Conservation (phyloP, 2,888 invertebrate genomes). For the Eupithecia abbreviata region DNA sequence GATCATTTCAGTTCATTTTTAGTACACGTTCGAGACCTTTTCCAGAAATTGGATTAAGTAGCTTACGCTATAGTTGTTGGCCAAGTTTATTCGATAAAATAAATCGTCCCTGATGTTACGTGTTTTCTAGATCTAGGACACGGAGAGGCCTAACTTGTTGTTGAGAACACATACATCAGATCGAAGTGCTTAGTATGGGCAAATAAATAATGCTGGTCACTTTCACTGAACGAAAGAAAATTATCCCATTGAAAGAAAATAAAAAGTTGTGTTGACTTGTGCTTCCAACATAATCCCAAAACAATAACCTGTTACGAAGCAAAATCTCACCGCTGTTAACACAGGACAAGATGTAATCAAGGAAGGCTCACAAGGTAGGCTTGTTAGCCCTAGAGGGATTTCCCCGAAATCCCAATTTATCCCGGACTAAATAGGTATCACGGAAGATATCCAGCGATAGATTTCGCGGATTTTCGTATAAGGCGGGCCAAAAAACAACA, state of each 20-base stretch:
- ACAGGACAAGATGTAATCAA: conserved; percentile 41
- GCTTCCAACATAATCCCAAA: background rate
- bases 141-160: background rate
- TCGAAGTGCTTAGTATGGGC: background rate
- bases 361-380: conserved; percentile 33
- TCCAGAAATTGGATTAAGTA: conserved; percentile 7
- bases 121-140: background rate
- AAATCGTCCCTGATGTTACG: background rate
- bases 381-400: conserved; percentile 50
- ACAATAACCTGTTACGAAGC: background rate
- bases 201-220: background rate
- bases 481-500: background rate
- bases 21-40: conserved; percentile 1
- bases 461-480: conserved; percentile 38
- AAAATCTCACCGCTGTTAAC: conserved; percentile 33
- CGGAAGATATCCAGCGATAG: conserved; percentile 39
- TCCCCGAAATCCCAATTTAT: conserved; percentile 50
- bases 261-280: background rate
- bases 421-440: conserved; percentile 54
- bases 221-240: background rate
- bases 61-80: background rate
- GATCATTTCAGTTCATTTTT: conserved; percentile 8
- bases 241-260: background rate
- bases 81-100: background rate
- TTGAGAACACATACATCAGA: background rate